Evolutionary conservation across 2,888 invertebrate genomes (phyloP).

Genomic region (Xestia ashworthii): DNA sequence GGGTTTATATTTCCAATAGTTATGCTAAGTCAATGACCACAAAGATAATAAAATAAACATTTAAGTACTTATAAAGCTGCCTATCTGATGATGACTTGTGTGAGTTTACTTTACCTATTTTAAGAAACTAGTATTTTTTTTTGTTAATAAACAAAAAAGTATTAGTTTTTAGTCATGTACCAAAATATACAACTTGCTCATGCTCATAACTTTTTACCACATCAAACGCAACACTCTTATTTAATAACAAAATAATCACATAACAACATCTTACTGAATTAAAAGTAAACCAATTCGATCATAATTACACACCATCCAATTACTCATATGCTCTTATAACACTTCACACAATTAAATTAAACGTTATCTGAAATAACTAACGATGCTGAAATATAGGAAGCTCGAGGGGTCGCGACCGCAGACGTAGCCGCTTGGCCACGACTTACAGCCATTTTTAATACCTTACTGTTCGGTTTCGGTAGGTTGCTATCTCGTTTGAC

Average conservation of each 20-base stretch:
- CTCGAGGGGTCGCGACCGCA: slow-evolving; percentile 48
- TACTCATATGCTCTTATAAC: neutral
- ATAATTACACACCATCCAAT: neutral
- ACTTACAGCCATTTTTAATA: too few species aligned
- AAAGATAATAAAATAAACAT: neutral
- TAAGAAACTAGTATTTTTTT: too few species aligned
- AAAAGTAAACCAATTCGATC: neutral
- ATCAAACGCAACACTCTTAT: neutral
- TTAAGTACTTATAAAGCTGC: neutral
- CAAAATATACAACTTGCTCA: neutral
- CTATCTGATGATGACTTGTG: neutral
- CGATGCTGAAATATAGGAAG: slow-evolving; percentile 61
- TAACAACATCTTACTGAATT: neutral
- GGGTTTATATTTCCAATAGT: slow-evolving; percentile 8
- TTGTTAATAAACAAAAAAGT: too few species aligned
- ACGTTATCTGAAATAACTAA: slow-evolving; percentile 30
- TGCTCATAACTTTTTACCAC: neutral
- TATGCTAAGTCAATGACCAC: slow-evolving; percentile 1
- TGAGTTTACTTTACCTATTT: neutral
- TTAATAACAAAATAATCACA: neutral
- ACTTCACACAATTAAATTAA: slow-evolving; percentile 7
- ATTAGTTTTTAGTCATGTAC: too few species aligned
- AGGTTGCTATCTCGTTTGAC: too few species aligned
- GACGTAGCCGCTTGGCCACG: slow-evolving; percentile 2
- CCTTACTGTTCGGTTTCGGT: too few species aligned